These are phyloP conservation scores for Bugula neritina DNA, from an alignment of 2,888 invertebrate genomes.

Conservation along the genomic window DNA sequence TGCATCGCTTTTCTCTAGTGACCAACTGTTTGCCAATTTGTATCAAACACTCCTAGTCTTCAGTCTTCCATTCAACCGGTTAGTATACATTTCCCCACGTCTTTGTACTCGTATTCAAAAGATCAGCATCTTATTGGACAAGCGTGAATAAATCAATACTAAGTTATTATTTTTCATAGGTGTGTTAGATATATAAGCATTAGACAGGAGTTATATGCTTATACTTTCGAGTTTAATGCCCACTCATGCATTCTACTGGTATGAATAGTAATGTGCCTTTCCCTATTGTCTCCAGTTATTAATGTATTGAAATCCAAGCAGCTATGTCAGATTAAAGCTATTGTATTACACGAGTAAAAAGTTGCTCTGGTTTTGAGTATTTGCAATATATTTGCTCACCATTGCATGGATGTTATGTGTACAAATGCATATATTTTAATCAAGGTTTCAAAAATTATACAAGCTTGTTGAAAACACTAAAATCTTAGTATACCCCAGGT, in stretches of 20 bases:
- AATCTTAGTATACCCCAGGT: too few relatives aligned
- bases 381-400: too few relatives aligned
- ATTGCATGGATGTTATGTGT: too few relatives aligned
- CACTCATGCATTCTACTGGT: not conserved
- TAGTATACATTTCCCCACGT: not conserved
- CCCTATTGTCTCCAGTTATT: not conserved
- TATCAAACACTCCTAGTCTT: not conserved
- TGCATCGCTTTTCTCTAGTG: too few relatives aligned
- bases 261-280: not conserved
- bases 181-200: not conserved
- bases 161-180: slow-evolving; percentile 9
- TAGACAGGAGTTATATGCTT: not conserved
- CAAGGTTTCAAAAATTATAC: too few relatives aligned
- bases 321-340: too few relatives aligned
- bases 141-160: slow-evolving; percentile 10
- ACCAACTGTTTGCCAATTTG: too few relatives aligned
- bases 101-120: not conserved
- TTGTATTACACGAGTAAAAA: too few relatives aligned
- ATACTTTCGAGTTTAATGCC: too few relatives aligned
- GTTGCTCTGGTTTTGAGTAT: too few relatives aligned
- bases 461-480: too few relatives aligned
- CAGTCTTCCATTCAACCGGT: slow-evolving; percentile 17
- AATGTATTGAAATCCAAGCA: not conserved
- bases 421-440: too few relatives aligned
- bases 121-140: not conserved